Base-by-base conservation (phyloP, 1,140 invertebrate genomes). In the Formica exsecta region DNA sequence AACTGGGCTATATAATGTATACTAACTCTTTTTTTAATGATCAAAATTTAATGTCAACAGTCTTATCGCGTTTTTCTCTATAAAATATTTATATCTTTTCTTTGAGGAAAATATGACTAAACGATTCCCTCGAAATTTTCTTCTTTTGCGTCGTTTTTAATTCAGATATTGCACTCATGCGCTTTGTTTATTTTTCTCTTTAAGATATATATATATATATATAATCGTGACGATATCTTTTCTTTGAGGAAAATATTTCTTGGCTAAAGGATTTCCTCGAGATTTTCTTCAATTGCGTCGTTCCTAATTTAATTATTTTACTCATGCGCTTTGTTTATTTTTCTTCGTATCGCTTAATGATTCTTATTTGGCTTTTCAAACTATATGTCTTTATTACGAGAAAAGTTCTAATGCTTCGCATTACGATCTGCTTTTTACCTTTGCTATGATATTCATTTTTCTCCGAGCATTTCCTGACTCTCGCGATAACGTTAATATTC, bases 401-500 rank as follows among this genome's bases (percentile, higher is more conserved):
- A 64, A 76, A 44, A 25, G 1, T 3, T 80, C 9, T 57, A 68
- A 54, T 36, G 44, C 22, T 54, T 13, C 7, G 44, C n/a, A 54
- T 51, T 70, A 41, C 16, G 32, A 59, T 59, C 16, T 25, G 19
- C 41, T 7, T 29, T 71, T 59, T 59, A 59, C 38, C 44, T 80
- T n/a, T 8, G 48, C 65, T 48, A 7, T 41, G 25, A 25, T 19
- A 32, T 22, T 70, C 51, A 70, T 41, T 71, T 80, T 80, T 80
- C 44, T 32, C 70, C 32, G 8, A 19, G 36, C 51, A 68, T 36
- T 80, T 80, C 22, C n/a, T 16, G 51, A n/a, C 25, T 83, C 0
- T 62, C 54, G 13, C 38, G 54, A 44, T 81, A 68, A 57, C 22
- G 36, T 81, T 81, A 81, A 71, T 32, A 25, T 32, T 51, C 44